These are phyloP conservation scores for Pollenia griseotomentosa DNA, from an alignment of 2,888 invertebrate species.

Conservation along the genomic window DNA sequence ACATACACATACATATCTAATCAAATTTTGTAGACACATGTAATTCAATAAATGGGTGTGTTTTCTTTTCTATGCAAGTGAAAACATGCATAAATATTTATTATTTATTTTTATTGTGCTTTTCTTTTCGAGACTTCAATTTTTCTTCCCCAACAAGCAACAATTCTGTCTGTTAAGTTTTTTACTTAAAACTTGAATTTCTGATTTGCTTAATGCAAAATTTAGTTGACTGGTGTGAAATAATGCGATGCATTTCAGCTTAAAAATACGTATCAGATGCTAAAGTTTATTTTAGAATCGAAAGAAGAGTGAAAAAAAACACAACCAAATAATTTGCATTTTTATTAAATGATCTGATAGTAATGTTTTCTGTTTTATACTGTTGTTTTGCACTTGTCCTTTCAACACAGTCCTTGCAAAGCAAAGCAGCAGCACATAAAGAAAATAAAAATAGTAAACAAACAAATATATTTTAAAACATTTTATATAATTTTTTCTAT, in stretches of 20 bases:
- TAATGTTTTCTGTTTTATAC: neutral
- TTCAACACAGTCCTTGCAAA: conserved; percentile 1
- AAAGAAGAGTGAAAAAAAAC: neutral
- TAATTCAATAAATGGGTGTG: conserved; percentile 11
- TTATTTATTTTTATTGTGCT: conserved; percentile 32
- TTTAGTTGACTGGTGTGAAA: conserved; percentile 32
- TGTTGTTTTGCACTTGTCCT: conserved; percentile 25
- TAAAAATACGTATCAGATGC: conserved; percentile 44
- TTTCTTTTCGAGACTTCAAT: neutral
- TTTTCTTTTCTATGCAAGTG: conserved; percentile 19
- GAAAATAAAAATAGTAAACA: no score
- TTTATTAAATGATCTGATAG: conserved; percentile 60
- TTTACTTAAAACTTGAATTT: conserved; percentile 19
- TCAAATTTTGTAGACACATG: neutral
- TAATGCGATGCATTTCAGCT: neutral
- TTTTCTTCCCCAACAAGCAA: no score
- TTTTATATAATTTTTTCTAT: neutral
- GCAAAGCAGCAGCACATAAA: conserved; percentile 2
- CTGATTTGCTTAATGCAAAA: conserved; percentile 51
- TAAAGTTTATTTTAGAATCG: conserved; percentile 29
- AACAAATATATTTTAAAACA: no score
- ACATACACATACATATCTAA: neutral
- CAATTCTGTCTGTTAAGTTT: neutral
- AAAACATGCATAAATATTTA: conserved; percentile 48
- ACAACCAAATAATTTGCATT: conserved; percentile 60